Percentiles rank a stretch among this genome's conserved stretches.
phyloP scores from a whole-genome alignment of 1,140 invertebrate species.

The Listronotus bonariensis region DNA sequence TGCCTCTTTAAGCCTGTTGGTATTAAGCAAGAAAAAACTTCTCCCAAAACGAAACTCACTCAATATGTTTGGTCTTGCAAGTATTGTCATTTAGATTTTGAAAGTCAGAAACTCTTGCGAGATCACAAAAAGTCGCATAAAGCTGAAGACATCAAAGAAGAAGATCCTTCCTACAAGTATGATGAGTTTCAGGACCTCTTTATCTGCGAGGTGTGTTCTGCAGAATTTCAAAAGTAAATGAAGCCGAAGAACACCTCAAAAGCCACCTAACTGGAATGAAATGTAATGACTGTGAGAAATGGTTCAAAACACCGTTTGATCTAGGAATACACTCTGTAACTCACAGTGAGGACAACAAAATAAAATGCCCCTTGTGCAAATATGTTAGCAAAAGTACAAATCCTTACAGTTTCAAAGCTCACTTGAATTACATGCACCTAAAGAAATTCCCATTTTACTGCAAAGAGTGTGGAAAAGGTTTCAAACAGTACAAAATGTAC shows the following conservation, averaged over 20 bases:
- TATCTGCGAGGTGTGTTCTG: slow-evolving; percentile 34
- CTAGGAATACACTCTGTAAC: slow-evolving; percentile 44
- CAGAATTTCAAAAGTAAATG: slow-evolving; percentile 35
- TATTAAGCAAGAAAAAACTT: too few species aligned
- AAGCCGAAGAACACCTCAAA: slow-evolving; percentile 43
- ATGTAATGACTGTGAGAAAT: slow-evolving; percentile 42
- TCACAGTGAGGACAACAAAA: slow-evolving; percentile 33
- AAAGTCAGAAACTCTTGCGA: slow-evolving; percentile 18
- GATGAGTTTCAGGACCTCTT: slow-evolving; percentile 26
- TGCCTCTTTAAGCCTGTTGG: too few species aligned
- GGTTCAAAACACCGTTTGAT: slow-evolving; percentile 43
- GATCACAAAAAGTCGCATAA: slow-evolving; percentile 35
- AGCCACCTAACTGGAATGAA: slow-evolving; percentile 36
- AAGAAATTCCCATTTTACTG: slow-evolving; percentile 54
- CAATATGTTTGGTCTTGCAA: slow-evolving; percentile 37
- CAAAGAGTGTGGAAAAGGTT: slow-evolving; percentile 39
- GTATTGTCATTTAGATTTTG: slow-evolving; percentile 36
- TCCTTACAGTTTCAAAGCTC: slow-evolving; percentile 27
- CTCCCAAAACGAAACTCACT: background rate
- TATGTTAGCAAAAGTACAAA: slow-evolving; percentile 30
- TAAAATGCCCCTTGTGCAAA: slow-evolving; percentile 37
- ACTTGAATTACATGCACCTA: slow-evolving; percentile 54
- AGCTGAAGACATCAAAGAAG: slow-evolving; percentile 9
- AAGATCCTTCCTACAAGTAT: slow-evolving; percentile 21
- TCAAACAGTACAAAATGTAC: slow-evolving; percentile 33